Evolutionary conservation across 2,888 invertebrate genomes (phyloP), one percentile per base, ranked within the genome.

Genomic region (Pachymerium ferrugineum): DNA sequence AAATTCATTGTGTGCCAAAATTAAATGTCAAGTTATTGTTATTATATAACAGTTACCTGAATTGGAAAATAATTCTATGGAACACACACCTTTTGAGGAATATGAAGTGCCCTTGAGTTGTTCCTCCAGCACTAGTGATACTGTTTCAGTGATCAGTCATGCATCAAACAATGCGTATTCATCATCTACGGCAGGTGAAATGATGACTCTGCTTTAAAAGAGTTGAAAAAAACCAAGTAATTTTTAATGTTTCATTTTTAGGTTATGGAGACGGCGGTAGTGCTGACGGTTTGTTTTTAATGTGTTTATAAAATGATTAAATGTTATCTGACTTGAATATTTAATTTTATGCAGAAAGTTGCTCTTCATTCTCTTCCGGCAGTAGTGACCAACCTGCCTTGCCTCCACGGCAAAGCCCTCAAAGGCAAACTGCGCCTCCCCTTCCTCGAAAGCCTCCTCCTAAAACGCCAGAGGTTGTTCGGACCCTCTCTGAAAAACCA

Each of bases 1-100:
- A n/a, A n/a, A n/a, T 38, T 38, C 16, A 16, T 14, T 47, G 75
- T 73, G 75, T 75, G 30, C 73, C 74, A 22, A 74, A 74, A 47
- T 75, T 76, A 22, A 38, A 70, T 70, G 12, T 35, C 12, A 3
- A 16, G 16, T 33, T 4, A 6, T 35, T 31, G 19, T 72, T 42
- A 29, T 25, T 3, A 22, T 29, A n/a, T n/a, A n/a, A n/a, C n/a
- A 72, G 72, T 54, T 54, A 10, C 54, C 25, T 4, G 72, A 72
- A 3, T 47, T 42, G 16, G 19, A 42, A 28, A 29, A 33, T 69
- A 29, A 30, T n/a, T n/a, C n/a, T n/a, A 14, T 19, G 12, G 47
- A 42, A 22, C 25, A 54, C 28, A 22, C 28, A 25, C 54, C 54
- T 25, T 54, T 25, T 10, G 54, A 54, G 25, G 54, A 54, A 54